phyloP scores from a whole-genome alignment of 2,888 invertebrate species.

The Limnephilus auricula region DNA sequence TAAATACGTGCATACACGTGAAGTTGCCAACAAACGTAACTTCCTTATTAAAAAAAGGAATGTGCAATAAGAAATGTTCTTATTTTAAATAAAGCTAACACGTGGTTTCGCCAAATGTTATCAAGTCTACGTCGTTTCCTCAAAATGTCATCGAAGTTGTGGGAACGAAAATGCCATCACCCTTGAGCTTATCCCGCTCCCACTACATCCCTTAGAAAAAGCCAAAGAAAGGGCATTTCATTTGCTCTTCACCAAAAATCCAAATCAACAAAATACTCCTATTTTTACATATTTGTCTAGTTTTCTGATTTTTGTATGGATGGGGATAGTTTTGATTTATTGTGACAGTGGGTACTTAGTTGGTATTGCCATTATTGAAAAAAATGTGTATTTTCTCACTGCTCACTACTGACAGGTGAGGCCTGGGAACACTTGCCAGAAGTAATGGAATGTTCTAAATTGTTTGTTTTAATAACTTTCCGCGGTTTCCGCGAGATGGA shows the following conservation, averaged over 20 bases:
- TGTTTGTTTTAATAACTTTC: not conserved
- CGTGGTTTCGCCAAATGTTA: constrained; percentile 33
- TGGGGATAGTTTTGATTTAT: not conserved
- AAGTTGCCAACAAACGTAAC: not conserved
- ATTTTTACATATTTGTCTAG: not conserved
- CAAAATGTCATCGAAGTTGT: constrained; percentile 44
- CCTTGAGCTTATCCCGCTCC: not conserved
- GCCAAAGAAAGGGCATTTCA: not conserved
- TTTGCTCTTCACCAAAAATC: not conserved
- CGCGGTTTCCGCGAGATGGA: constrained; percentile 12
- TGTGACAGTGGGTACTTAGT: constrained; percentile 17
- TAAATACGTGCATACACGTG: not conserved
- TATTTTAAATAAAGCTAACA: not conserved
- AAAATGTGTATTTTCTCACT: constrained; percentile 30
- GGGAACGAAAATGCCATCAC: not conserved
- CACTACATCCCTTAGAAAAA: constrained; percentile 6
- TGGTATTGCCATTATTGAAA: constrained; percentile 19
- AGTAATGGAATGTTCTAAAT: constrained; percentile 8
- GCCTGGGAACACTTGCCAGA: constrained; percentile 16
- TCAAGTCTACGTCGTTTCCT: constrained; percentile 40
- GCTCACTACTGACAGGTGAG: constrained; percentile 23
- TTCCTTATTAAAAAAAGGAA: not conserved
- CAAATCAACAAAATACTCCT: not conserved
- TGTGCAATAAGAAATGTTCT: not conserved
- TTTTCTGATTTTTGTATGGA: not conserved